These are phyloP conservation scores for Zosterops lateralis DNA, from an alignment of 2,113 vertebrate species.

Conservation along the genomic window DNA sequence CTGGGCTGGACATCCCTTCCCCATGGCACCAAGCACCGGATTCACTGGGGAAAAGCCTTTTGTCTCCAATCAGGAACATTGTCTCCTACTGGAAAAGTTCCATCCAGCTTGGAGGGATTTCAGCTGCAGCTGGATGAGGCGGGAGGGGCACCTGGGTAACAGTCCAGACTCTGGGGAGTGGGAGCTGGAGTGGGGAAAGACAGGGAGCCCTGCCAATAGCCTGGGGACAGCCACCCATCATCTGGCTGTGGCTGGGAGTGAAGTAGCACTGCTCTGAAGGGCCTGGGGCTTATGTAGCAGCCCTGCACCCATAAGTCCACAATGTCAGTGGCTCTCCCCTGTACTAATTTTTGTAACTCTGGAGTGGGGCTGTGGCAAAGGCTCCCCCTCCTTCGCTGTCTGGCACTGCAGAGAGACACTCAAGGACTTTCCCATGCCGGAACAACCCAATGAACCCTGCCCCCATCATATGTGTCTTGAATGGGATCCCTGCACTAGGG, in stretches of 20 bases:
- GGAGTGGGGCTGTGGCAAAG: neutral
- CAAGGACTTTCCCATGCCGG: neutral
- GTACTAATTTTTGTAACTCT: rapidly evolving
- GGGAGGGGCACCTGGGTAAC: neutral
- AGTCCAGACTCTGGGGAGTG: neutral
- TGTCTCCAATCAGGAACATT: conserved; percentile 31
- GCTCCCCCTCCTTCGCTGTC: neutral
- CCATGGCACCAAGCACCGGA: neutral
- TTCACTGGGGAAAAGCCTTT: neutral
- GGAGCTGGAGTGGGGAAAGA: neutral
- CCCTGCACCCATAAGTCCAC: rapidly evolving
- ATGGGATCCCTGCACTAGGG: neutral
- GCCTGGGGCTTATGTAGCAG: neutral
- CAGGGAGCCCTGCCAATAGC: neutral
- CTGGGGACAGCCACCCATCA: neutral
- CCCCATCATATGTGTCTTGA: neutral
- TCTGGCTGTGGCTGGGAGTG: neutral
- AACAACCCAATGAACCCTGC: neutral
- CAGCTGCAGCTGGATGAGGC: neutral
- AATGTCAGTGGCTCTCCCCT: neutral
- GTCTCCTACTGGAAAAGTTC: conserved; percentile 40
- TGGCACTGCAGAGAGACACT: neutral
- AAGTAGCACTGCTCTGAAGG: neutral
- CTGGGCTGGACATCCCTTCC: neutral
- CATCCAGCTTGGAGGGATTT: conserved; percentile 28